Conservation (phyloP, 2,113 vertebrate genomes). For the Globicephala melas region DNA sequence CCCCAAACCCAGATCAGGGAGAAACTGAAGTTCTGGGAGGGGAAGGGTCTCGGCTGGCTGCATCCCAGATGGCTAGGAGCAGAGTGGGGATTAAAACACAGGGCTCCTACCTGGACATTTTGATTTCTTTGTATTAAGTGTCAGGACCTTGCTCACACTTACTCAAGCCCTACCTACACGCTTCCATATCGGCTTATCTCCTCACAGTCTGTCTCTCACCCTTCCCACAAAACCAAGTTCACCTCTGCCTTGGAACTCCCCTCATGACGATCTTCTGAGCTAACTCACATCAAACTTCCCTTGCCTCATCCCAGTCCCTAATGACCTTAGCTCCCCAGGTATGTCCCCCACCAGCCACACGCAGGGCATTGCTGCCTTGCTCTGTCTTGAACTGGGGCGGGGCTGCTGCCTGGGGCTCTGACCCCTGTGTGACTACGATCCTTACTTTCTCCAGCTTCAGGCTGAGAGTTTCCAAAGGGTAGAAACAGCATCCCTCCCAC, state of each 20-base stretch:
- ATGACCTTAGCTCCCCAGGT: neutral
- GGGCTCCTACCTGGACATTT: neutral
- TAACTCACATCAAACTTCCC: neutral
- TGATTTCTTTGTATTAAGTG: neutral
- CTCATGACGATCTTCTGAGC: neutral
- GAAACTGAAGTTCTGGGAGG: neutral
- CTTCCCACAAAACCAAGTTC: neutral
- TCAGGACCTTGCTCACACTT: neutral
- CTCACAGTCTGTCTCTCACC: neutral
- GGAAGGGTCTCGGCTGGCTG: neutral
- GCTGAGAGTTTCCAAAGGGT: neutral
- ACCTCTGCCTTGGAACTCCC: neutral
- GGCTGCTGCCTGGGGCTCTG: neutral
- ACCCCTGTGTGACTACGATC: neutral
- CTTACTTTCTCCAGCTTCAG: neutral
- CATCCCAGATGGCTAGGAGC: neutral
- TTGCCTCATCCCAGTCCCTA: neutral
- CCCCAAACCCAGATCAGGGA: too few relatives aligned
- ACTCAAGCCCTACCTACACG: neutral
- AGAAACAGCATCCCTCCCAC: neutral
- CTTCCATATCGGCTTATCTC: neutral
- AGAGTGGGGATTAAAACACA: neutral
- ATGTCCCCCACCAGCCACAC: neutral
- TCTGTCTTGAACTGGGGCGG: neutral
- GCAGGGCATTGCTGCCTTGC: neutral